Conservation (phyloP, 2,113 vertebrate genomes). For the Phalacrocorax carbo region DNA sequence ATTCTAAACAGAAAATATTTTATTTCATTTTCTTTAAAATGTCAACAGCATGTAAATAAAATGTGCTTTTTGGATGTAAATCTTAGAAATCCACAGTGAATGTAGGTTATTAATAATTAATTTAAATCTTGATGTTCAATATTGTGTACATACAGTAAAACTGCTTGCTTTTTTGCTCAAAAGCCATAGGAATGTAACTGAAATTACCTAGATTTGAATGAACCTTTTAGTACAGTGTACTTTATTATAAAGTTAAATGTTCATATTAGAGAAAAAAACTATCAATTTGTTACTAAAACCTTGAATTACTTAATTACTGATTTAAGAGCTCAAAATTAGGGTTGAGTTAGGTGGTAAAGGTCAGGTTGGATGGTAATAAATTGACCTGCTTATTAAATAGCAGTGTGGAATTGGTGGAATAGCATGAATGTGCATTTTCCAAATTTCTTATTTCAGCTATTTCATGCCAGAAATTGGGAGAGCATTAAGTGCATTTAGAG, state of each 20-base stretch:
- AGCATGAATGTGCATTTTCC: neutral
- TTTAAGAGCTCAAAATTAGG: neutral
- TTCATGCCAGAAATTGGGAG: neutral
- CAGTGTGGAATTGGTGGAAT: neutral
- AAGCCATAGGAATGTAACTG: constrained; percentile 43
- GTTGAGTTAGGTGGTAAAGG: neutral
- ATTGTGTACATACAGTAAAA: constrained; percentile 32
- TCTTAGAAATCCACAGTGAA: constrained; percentile 64
- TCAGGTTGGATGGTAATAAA: neutral
- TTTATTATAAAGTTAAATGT: neutral
- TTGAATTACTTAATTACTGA: neutral
- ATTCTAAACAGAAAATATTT: constrained; percentile 20
- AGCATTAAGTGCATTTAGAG: neutral
- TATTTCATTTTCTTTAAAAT: constrained; percentile 31
- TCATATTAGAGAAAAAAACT: neutral
- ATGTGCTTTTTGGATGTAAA: constrained; percentile 64
- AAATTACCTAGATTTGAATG: neutral
- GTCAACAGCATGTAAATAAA: constrained; percentile 70
- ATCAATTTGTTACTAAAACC: neutral
- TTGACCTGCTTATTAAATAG: neutral
- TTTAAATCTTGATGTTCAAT: constrained; percentile 27
- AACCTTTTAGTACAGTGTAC: neutral
- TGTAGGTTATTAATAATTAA: constrained; percentile 72
- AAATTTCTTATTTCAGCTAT: neutral
- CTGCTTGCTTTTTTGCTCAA: neutral